These are phyloP conservation scores for Chloroceryle inda DNA, from an alignment of 2,797 vertebrate genomes.

Conservation along the genomic window DNA sequence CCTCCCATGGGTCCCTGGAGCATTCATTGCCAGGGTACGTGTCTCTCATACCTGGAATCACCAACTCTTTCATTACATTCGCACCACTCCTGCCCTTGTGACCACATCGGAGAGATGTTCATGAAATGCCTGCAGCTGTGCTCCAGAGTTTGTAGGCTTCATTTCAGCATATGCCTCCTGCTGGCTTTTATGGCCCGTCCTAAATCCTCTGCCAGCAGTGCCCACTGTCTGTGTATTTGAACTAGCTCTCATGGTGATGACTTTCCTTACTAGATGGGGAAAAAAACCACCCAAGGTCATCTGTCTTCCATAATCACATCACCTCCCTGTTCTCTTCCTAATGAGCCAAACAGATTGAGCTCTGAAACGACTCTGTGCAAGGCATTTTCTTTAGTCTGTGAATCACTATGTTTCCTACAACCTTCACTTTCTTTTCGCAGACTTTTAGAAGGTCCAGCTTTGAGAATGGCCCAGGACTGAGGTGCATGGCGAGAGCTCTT, in stretches of 20 bases:
- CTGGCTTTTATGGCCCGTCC: not conserved
- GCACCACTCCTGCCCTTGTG: not conserved
- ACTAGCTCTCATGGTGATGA: not conserved
- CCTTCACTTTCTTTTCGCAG: not conserved
- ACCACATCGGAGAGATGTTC: rapidly evolving
- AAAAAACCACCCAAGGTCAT: not conserved
- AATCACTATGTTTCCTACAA: not conserved
- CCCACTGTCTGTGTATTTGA: not conserved
- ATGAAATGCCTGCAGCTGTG: not conserved
- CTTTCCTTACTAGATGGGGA: not conserved
- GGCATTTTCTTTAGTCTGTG: not conserved
- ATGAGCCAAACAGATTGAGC: not conserved
- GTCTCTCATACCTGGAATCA: not conserved
- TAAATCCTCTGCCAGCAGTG: not conserved
- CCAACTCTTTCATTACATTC: rapidly evolving
- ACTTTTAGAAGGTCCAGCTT: not conserved
- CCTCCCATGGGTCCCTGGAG: not conserved
- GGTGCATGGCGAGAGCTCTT: rapidly evolving
- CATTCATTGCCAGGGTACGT: not conserved
- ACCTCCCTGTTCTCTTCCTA: not conserved
- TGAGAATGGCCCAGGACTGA: not conserved
- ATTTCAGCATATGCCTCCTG: not conserved
- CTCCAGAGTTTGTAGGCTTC: not conserved
- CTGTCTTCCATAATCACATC: not conserved
- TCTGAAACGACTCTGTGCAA: not conserved